These are phyloP conservation scores for Platycheirus rosarum DNA, from an alignment of 2,888 invertebrate genomes.

Conservation along the genomic window DNA sequence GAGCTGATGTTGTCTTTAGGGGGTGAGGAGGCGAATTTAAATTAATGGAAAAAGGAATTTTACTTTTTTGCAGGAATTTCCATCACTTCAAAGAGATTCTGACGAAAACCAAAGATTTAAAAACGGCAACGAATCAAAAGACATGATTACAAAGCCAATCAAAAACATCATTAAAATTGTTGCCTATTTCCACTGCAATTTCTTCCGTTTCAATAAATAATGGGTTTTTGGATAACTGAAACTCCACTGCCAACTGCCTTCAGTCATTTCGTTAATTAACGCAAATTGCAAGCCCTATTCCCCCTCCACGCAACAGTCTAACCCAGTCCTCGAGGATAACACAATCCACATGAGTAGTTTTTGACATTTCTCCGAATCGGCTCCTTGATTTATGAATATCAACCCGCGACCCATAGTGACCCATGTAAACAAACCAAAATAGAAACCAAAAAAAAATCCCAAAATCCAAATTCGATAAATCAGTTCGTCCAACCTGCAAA, in stretches of 20 bases:
- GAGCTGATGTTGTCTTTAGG: constrained; percentile 2
- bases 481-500: constrained; percentile 31
- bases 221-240: background rate
- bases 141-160: too few relatives aligned
- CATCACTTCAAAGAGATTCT: too few relatives aligned
- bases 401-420: constrained; percentile 12
- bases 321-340: background rate
- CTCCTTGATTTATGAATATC: constrained; percentile 52
- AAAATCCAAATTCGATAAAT: constrained; percentile 57
- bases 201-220: constrained; percentile 8
- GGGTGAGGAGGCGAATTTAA: too few relatives aligned
- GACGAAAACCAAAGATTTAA: too few relatives aligned
- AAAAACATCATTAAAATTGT: too few relatives aligned
- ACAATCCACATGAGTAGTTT: constrained; percentile 13
- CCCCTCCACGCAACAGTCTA: background rate
- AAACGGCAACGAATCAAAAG: too few relatives aligned
- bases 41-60: too few relatives aligned
- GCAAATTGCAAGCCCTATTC: constrained; percentile 9
- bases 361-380: constrained; percentile 24
- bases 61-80: too few relatives aligned
- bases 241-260: too few relatives aligned
- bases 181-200: too few relatives aligned
- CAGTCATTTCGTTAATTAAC: constrained; percentile 17
- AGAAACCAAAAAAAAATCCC: background rate
- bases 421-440: background rate